A percentile compares a stretch with the other conserved stretches of the same genome.
These are phyloP conservation scores for Plebejus anna DNA, from an alignment of 2,888 invertebrate species.

Conservation along the genomic window DNA sequence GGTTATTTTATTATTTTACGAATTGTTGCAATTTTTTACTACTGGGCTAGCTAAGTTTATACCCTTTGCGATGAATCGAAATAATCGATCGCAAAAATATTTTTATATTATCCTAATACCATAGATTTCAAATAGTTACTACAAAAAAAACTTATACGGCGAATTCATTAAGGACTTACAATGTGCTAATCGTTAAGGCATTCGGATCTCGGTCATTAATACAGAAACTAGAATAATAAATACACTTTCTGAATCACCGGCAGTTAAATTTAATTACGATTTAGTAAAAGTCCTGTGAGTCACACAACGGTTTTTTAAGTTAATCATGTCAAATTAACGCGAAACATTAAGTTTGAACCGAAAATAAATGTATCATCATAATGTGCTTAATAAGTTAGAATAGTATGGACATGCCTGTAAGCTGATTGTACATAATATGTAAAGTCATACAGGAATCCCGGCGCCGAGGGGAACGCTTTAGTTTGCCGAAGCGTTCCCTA, in stretches of 20 bases:
- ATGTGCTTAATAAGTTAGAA: conserved; percentile 37
- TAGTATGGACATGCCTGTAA: conserved; percentile 38
- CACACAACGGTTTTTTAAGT: conserved; percentile 46
- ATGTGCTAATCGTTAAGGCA: neutral
- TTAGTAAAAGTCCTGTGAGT: conserved; percentile 38
- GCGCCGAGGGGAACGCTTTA: too few species aligned
- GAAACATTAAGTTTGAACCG: conserved; percentile 46
- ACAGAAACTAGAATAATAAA: conserved; percentile 1
- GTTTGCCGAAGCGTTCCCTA: too few species aligned
- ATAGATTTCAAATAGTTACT: neutral
- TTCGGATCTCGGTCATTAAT: conserved; percentile 8
- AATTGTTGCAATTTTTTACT: too few species aligned
- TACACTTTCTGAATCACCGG: conserved; percentile 6
- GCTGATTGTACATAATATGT: too few species aligned
- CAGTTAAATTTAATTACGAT: conserved; percentile 17
- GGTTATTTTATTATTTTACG: too few species aligned
- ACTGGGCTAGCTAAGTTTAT: too few species aligned
- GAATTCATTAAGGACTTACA: neutral
- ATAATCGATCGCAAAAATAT: neutral
- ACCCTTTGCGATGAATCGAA: neutral
- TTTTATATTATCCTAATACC: neutral
- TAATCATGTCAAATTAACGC: conserved; percentile 53
- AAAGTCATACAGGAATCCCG: too few species aligned
- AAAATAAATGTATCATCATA: conserved; percentile 45
- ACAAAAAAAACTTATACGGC: neutral